Evolutionary conservation across 1,140 invertebrate genomes (phyloP).

Genomic region (Cataglyphis hispanica): DNA sequence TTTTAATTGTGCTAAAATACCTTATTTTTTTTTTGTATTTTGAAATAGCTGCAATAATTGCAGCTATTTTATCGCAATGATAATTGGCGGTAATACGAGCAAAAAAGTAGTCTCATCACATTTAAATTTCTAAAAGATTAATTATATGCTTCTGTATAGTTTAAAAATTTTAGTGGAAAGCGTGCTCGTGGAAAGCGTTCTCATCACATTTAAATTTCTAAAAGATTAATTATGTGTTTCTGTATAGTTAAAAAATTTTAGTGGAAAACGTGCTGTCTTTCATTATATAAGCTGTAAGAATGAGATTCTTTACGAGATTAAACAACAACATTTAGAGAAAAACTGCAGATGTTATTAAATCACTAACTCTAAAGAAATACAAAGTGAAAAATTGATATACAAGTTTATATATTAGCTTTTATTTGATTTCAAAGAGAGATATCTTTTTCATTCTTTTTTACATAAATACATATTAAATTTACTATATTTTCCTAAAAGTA

Average conservation of each 20-base stretch:
- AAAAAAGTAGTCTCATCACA: too few relatives aligned
- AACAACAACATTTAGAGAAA: background rate
- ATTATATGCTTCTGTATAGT: too few relatives aligned
- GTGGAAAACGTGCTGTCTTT: background rate
- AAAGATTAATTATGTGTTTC: too few relatives aligned
- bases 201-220: too few relatives aligned
- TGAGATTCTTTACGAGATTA: background rate
- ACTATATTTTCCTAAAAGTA: background rate
- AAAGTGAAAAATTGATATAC: background rate
- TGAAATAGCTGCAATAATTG: background rate
- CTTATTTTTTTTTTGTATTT: background rate
- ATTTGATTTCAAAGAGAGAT: background rate
- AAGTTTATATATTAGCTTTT: background rate
- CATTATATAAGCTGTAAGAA: background rate
- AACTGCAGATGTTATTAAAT: background rate
- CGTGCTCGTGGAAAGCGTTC: too few relatives aligned
- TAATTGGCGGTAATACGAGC: background rate
- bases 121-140: too few relatives aligned
- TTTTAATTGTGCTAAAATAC: slow-evolving; percentile 49
- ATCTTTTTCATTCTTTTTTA: background rate
- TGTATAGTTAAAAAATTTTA: background rate
- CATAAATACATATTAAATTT: background rate
- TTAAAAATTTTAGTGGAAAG: background rate
- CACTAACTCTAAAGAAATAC: background rate
- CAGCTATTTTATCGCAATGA: background rate